Evolutionary conservation across 30 jellyfish, hydroid and myxozoan genomes (phyloP), one percentile per base, ranked within the genome.

Genomic region (Kudoa iwatai): DNA sequence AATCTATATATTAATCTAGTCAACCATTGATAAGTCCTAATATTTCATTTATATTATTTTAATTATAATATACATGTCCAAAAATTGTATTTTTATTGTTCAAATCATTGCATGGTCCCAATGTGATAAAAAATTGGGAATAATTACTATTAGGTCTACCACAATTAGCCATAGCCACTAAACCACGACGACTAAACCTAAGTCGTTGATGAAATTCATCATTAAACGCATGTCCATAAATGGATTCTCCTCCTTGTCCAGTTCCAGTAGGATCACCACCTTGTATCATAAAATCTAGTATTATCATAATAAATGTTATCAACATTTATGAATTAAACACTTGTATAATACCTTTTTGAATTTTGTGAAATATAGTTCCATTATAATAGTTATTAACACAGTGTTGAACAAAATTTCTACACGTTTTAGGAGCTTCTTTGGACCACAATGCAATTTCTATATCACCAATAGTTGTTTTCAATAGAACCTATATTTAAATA

Each of bases 261-360:
- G 89, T 81, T 23, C 86, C 87, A 12, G 87, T 58, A 3, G 99
- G 99, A 45, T 81, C 99, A 17, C 99, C 99, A 24, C 90, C 85
- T 44, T 81, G 99, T 2, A 65, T 63, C 15, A 81, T 81, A 55
- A 81, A 81, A 17, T 85, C 99, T 71, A 33, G 39, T 15, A 4
- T 13, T 15, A 18, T 19, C 20, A 17, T 15, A 47, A 31, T 65
- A 19, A 54, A 71, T 77, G 42, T 0, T 42, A 36, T 17, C 21
- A 23, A 16, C 20, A 17, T 25, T 39, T 21, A 21, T 3, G 25
- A 30, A 17, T 21, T 2, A 4, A 13, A 13, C 18, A 0, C 23
- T 20, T 25, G 3, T 24, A n/a, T 25, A 17, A 21, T 24, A 74
- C 96, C 93, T 88, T 81, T 81, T 10, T 62, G 85, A 50, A 81